Evolutionary conservation across 2,888 invertebrate genomes (phyloP), one percentile per base, ranked within the genome.

Genomic region (Apamea anceps): DNA sequence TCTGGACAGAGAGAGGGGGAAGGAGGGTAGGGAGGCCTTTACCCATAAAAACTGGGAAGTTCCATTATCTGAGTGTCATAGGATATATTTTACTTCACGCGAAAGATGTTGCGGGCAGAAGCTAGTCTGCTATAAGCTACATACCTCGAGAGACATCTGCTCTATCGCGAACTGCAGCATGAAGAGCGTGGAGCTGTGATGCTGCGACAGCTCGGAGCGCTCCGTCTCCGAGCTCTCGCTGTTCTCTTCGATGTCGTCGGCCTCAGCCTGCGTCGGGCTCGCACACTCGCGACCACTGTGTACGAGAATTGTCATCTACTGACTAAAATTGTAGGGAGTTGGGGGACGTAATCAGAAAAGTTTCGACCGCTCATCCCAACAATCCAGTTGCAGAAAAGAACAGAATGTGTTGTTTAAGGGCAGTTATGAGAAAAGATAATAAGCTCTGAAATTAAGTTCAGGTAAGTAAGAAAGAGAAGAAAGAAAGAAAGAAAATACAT

Each of bases 151-250:
- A 0, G 99, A 98, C 97, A 99, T 97, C 92, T 98, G 98, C 91
- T 99, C 99, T 82, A 99, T 98, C 4, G 98, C 98, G 93, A 99
- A 99, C 95, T 99, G 99, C 89, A 99, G 97, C 95, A 99, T 97
- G 86, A 99, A 96, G 28, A 98, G 96, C 88, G 98, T 97, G 73
- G 98, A 97, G 92, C 97, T 96, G 88, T 97, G 95, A 32, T 95
- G 94, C 81, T 93, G 85, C 28, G 96, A 94, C 65, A 90, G 89
- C 94, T 92, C 95, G 1, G 95, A 95, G 77, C 90, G 93, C 83
- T 97, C 94, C 81, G 97, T 96, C 63, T 95, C 95, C 65, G 97
- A 96, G 87, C 95, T 95, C 60, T 95, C 91, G 88, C 96, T 97
- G 85, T 89, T 90, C 13, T 97, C 97, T 66, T 97, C 97, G n/a